Evolutionary conservation across 2,797 vertebrate genomes (phyloP), one percentile per base, ranked within the genome.

Genomic region (Chelonia mydas): DNA sequence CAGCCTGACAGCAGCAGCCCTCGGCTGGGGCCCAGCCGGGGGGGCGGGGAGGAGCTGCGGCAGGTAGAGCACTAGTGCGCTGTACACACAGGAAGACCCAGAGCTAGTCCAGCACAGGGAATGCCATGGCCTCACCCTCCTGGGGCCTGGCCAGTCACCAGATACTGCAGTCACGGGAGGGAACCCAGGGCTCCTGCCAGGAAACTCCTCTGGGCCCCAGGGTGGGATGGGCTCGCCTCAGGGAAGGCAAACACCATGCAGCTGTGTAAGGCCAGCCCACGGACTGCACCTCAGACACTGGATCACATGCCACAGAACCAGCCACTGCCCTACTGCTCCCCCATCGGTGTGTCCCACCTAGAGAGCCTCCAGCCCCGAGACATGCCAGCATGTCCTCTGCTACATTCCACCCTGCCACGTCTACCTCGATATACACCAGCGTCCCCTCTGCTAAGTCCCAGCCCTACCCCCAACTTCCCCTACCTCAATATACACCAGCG

Each of bases 11-110:
- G 68, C 76, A 5, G 54, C 83, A 31, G 82, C 87, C 53, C 61
- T 21, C 1, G 3, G 33, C 81, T 74, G 72, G 83, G 88, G 92
- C 76, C 88, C 82, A 6, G 82, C 4, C 33, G 3, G 74, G 85
- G 65, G 2, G 8, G 6, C 0, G 0, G 76, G 27, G 85, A 33
- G 2, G 25, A 47, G 37, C 6, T 5, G 4, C 5, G 11, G 41
- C 41, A 74, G 72, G 72, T 16, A 37, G 33, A 68, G 33, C 72
- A 74, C 72, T 10, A 45, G 41, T 47, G 41, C 7, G 6, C 25
- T 47, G 33, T n/a, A n/a, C 33, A 68, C 17, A 21, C 33, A 37
- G n/a, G n/a, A 37, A 21, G 65, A 45, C 11, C 41, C 72, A 47
- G 94, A 28, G 49, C 50, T 6, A 37, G 33, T 16, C 76, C 76